These are phyloP conservation scores for Philereme transversata DNA, from an alignment of 2,888 invertebrate genomes.

Conservation along the genomic window DNA sequence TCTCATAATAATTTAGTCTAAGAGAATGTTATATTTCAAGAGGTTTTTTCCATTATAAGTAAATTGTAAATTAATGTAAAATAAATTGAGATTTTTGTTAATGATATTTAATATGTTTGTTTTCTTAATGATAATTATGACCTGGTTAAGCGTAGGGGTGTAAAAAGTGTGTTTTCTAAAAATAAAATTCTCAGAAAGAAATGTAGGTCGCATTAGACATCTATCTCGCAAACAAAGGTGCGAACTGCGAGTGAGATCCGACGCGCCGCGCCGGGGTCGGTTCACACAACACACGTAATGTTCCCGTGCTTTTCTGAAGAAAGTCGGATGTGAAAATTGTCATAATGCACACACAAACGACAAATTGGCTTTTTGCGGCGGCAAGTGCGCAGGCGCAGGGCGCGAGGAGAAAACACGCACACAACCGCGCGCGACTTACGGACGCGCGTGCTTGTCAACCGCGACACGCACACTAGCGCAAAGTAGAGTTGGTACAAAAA, in stretches of 20 bases:
- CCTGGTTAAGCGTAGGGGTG: slow-evolving; percentile 16
- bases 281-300: slow-evolving; percentile 58
- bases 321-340: slow-evolving; percentile 82
- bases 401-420: slow-evolving; percentile 56
- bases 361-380: slow-evolving; percentile 69
- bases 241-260: slow-evolving; percentile 63
- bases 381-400: slow-evolving; percentile 41
- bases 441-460: slow-evolving; percentile 48
- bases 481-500: slow-evolving; percentile 49
- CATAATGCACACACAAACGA: slow-evolving; percentile 71
- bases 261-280: slow-evolving; percentile 43
- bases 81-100: slow-evolving; percentile 82
- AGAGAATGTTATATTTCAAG: slow-evolving; percentile 77
- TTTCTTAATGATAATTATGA: slow-evolving; percentile 28
- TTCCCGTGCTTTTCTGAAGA: slow-evolving; percentile 63
- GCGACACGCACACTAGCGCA: slow-evolving; percentile 43
- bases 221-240: slow-evolving; percentile 70
- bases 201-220: slow-evolving; percentile 57
- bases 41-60: slow-evolving; percentile 67
- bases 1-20: slow-evolving; percentile 58
- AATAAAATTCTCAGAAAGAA: slow-evolving; percentile 38
- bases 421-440: slow-evolving; percentile 40
- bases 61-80: slow-evolving; percentile 81
- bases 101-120: slow-evolving; percentile 50
- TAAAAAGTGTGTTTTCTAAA: slow-evolving; percentile 44